phyloP scores from a whole-genome alignment of 2,113 vertebrate genomes.

The Percopsis transmontana region DNA sequence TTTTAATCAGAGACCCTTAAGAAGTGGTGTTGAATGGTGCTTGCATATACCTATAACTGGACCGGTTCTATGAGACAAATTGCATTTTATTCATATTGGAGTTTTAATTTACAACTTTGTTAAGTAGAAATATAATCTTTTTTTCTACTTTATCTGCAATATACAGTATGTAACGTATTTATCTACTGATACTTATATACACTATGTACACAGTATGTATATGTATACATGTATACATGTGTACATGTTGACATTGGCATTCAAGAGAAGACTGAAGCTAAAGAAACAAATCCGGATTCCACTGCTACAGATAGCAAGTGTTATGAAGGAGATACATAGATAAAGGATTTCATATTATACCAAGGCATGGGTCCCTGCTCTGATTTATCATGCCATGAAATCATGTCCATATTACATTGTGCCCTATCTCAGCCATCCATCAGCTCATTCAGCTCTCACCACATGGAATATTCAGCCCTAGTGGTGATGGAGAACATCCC shows the following conservation, averaged over 20 bases:
- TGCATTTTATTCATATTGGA: conserved; percentile 45
- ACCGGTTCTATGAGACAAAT: conserved; percentile 45
- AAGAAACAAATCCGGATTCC: conserved; percentile 60
- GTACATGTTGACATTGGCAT: conserved; percentile 55
- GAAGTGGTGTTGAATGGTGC: conserved; percentile 50
- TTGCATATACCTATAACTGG: conserved; percentile 31
- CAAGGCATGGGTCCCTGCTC: conserved; percentile 71
- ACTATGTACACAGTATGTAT: too few relatives aligned
- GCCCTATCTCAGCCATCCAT: conserved; percentile 72
- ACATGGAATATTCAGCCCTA: conserved; percentile 62
- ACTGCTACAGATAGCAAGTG: conserved; percentile 61
- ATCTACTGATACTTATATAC: too few relatives aligned
- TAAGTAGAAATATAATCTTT: conserved; percentile 51
- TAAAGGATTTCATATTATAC: conserved; percentile 79
- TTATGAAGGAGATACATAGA: conserved; percentile 75
- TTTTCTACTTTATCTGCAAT: too few relatives aligned
- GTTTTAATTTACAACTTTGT: conserved; percentile 50
- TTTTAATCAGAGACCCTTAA: conserved; percentile 60
- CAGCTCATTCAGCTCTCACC: conserved; percentile 67
- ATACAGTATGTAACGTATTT: too few relatives aligned
- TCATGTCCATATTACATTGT: conserved; percentile 77
- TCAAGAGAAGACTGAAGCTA: conserved; percentile 59
- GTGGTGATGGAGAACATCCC: conserved; percentile 43
- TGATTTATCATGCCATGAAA: conserved; percentile 80
- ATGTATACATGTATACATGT: background rate